Conservation (phyloP, 2,888 invertebrate species). For the Toxonevra muliebris region DNA sequence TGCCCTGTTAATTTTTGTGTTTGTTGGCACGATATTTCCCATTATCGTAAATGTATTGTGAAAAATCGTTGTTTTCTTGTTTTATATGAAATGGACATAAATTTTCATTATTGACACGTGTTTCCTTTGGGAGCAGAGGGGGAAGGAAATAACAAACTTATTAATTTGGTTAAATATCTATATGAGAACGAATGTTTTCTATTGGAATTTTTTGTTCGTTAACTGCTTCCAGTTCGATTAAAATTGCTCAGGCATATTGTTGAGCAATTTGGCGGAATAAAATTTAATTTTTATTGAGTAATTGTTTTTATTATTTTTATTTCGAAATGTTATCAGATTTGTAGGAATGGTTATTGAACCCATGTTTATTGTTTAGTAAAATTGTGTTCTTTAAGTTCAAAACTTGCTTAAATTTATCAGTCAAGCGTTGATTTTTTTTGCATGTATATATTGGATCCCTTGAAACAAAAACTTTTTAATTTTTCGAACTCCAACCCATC, state of each 20-base stretch:
- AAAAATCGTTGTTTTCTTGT: neutral
- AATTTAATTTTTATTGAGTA: neutral
- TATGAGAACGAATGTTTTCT: neutral
- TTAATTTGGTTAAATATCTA: neutral
- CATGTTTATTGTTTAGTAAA: no score
- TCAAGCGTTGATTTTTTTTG: no score
- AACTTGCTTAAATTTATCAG: no score
- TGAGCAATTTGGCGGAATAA: neutral
- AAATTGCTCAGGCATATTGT: neutral
- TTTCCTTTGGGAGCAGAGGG: constrained; percentile 7
- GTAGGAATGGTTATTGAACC: no score
- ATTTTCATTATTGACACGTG: constrained; percentile 34
- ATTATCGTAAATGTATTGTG: constrained; percentile 11
- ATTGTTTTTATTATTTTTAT: neutral
- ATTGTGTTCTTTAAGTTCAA: no score
- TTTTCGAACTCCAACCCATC: no score
- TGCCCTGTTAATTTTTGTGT: constrained; percentile 25
- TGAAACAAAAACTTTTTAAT: no score
- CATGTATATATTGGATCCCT: no score
- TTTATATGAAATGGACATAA: constrained; percentile 23
- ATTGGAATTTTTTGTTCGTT: neutral
- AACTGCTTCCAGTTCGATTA: neutral
- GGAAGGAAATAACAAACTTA: constrained; percentile 2
- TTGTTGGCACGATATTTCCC: constrained; percentile 4
- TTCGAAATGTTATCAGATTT: no score